These are phyloP conservation scores for Acronicta leporina DNA, from an alignment of 2,888 invertebrate genomes.

Conservation along the genomic window DNA sequence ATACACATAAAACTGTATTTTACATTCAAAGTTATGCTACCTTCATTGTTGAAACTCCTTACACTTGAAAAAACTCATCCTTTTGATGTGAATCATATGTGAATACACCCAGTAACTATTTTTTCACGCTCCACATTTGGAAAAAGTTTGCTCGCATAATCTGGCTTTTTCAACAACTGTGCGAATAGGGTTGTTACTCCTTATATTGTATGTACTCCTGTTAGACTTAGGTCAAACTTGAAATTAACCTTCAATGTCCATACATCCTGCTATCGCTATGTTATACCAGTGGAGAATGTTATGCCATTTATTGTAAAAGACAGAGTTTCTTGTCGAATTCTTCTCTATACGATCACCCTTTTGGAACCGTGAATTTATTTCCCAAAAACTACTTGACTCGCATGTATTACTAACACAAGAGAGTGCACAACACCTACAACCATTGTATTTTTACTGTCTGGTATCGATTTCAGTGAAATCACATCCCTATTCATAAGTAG, in stretches of 20 bases:
- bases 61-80: constrained; percentile 17
- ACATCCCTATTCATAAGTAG: constrained; percentile 49
- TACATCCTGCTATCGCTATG: too few species aligned
- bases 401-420: not conserved
- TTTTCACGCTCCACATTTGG: constrained; percentile 42
- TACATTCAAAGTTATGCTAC: constrained; percentile 5
- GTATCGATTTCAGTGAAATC: constrained; percentile 1
- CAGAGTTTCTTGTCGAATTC: too few species aligned
- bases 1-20: constrained; percentile 9
- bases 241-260: too few species aligned
- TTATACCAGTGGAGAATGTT: too few species aligned
- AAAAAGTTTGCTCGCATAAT: constrained; percentile 47
- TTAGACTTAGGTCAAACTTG: too few species aligned
- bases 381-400: too few species aligned
- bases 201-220: not conserved
- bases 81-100: constrained; percentile 28
- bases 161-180: constrained; percentile 40
- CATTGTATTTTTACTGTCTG: not conserved
- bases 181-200: constrained; percentile 35
- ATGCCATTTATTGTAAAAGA: too few species aligned
- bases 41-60: constrained; percentile 19
- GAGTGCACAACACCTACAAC: not conserved
- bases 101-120: constrained; percentile 20
- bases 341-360: too few species aligned
- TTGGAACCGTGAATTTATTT: too few species aligned